Conservation (phyloP, 2,113 vertebrate genomes). For the Mormyrus lacerda region DNA sequence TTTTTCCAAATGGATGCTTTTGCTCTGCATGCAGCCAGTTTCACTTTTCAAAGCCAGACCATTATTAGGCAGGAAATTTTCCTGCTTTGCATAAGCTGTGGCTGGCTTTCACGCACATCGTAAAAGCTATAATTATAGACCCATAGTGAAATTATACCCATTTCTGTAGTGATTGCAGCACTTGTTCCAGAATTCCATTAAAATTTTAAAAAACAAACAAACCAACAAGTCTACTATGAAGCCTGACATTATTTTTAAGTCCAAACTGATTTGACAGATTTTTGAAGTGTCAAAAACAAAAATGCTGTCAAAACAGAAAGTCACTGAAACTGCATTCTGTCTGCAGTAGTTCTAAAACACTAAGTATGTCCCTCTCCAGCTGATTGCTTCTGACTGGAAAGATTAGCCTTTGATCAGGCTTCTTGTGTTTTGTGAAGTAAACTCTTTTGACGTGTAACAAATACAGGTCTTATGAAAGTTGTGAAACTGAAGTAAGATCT, state of each 20-base stretch:
- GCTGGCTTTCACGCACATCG: constrained; percentile 3
- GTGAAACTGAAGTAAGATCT: neutral
- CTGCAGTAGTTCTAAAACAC: neutral
- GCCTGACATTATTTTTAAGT: neutral
- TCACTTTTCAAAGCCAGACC: neutral
- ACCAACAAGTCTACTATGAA: neutral
- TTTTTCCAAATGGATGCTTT: neutral
- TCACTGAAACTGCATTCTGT: neutral
- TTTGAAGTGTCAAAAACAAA: neutral
- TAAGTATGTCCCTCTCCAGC: neutral
- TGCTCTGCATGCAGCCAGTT: neutral
- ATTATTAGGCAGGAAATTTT: constrained; percentile 13
- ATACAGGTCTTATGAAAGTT: neutral
- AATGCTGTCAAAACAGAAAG: constrained; percentile 7
- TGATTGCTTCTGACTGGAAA: neutral
- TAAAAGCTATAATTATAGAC: constrained; percentile 18
- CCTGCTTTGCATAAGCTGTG: neutral
- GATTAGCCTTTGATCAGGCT: neutral
- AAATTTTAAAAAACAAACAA: neutral
- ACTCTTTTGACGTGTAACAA: neutral
- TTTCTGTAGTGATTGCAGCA: constrained; percentile 5
- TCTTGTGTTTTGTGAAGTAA: neutral
- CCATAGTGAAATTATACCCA: neutral
- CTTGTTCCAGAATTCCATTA: neutral
- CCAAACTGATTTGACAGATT: neutral